Percentiles rank a stretch among this genome's conserved stretches.
Conservation (phyloP, 37 sponge, comb jelly and placozoan genomes). For the Halisarca cf. caerulea region DNA sequence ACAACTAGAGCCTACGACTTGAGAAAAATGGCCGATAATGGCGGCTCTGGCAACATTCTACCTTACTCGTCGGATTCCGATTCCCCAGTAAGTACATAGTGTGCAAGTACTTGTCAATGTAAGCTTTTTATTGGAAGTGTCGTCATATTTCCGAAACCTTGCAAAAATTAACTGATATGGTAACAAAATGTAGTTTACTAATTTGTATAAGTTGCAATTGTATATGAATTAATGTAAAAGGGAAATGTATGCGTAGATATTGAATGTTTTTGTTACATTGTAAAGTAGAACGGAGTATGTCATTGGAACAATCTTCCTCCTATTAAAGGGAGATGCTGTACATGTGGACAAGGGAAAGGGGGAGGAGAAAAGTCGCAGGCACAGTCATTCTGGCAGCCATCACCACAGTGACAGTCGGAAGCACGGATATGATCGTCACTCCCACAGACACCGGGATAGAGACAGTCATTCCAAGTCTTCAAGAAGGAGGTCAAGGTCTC, state of each 20-base stretch:
- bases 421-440: background rate
- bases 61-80: slow-evolving; percentile 18
- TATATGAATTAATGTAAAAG: no score
- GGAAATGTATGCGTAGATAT: no score
- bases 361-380: background rate
- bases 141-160: no score
- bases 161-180: no score
- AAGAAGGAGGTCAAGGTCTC: background rate
- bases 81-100: background rate
- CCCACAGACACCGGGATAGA: no score
- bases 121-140: no score
- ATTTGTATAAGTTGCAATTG: no score
- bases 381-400: background rate
- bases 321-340: background rate
- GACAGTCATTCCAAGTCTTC: background rate
- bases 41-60: background rate
- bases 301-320: no score
- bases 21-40: background rate
- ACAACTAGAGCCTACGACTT: background rate
- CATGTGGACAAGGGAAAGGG: background rate
- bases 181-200: no score
- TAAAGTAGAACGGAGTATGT: no score
- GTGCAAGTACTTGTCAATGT: no score
- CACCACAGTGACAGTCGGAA: background rate
- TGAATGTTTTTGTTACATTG: no score